These are phyloP conservation scores for Drosophila malerkotliana DNA, from an alignment of 1,140 invertebrate species.

Conservation along the genomic window DNA sequence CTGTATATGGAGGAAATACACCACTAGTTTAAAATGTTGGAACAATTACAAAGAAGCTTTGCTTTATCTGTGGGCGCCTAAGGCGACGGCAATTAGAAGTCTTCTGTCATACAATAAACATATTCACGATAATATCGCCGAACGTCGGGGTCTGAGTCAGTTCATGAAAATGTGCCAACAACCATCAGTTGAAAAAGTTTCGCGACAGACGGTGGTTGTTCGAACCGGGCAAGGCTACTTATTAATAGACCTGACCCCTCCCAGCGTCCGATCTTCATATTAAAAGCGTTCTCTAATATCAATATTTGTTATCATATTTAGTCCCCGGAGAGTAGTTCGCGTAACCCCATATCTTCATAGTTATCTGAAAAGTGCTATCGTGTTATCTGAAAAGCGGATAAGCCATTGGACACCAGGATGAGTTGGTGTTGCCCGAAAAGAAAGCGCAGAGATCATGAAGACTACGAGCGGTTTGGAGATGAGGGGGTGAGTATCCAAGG, in stretches of 20 bases:
- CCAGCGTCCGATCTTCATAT: background rate
- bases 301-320: background rate
- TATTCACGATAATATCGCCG: constrained; percentile 7
- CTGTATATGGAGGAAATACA: constrained; percentile 11
- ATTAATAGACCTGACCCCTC: constrained; percentile 17
- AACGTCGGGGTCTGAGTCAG: constrained; percentile 13
- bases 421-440: background rate
- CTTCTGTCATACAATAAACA: constrained; percentile 19
- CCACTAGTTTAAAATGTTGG: background rate
- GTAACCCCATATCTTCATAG: background rate
- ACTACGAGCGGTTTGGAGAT: background rate
- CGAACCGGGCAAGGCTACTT: constrained; percentile 9
- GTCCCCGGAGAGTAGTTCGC: background rate
- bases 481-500: background rate
- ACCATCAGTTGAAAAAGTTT: constrained; percentile 53
- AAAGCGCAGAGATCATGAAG: background rate
- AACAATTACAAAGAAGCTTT: constrained; percentile 7
- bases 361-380: background rate
- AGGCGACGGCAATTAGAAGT: background rate
- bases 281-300: background rate
- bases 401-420: background rate
- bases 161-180: constrained; percentile 28
- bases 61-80: background rate
- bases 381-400: background rate
- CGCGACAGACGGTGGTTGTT: constrained; percentile 40